Base-by-base conservation (phyloP, 1,140 invertebrate species). In the Bradysia coprophila region DNA sequence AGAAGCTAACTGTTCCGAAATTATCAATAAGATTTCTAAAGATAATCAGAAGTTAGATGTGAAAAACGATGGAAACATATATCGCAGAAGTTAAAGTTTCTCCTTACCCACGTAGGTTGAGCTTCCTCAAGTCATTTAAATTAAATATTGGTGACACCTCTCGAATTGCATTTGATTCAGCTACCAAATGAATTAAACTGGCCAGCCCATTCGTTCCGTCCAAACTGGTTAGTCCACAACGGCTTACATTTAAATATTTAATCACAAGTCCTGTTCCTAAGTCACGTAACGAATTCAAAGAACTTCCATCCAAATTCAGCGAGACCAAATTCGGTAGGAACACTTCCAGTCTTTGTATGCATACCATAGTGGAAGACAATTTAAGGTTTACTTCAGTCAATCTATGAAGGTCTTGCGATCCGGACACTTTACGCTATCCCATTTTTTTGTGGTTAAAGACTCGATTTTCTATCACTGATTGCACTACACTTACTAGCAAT, bases 131-230 rank as follows among this genome's bases (percentile, higher is more conserved):
- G 21, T 57, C 45, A 1, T 41, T n/a, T 11, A 61, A 40, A 31
- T 58, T 56, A 5, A 68, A 61, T 39, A 72, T 62, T 0, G 71
- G 69, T 36, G 70, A 65, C 10, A 76, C 51, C 31, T 76, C 66
- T 15, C 63, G 59, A 8, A 80, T 64, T 32, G 61, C 59, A 49
- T 80, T 79, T 23, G 71, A 66, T 21, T 69, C 61, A 0, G 75
- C 75, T 46, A 72, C 62, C 1, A 80, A 54, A 40, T 76, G 72
- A 23, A 68, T 56, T 16, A 80, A 49, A 38, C 62, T 64, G 3
- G 69, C 60, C 21, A 78, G 48, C 0, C 72, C 76, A 55, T 69
- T 71, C 9, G 74, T 67, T 2, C 76, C 75, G 51, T 81, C 76
- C 33, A 81, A 61, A 46, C 63, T 70, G 9, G 61, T 68, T 15